Evolutionary conservation across 2,113 vertebrate genomes (phyloP), one percentile per base, ranked within the genome.

Genomic region (Azemiops feae): DNA sequence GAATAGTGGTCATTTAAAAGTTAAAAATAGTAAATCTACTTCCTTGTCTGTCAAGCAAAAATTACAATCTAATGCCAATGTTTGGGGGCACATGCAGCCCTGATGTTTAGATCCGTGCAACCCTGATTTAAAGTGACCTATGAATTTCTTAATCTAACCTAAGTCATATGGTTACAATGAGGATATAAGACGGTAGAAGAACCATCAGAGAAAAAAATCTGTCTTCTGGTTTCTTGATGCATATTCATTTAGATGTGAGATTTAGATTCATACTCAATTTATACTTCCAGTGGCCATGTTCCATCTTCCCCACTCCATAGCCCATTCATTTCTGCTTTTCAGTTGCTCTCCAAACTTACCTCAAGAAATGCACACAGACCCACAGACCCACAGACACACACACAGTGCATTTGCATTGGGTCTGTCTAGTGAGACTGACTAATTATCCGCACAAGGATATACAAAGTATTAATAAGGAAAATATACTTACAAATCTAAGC

Each of bases 401-500:
- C 57, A 94, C 0, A 0, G 92, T 91, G 92, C 93, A 85, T 91
- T 91, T 88, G 6, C 74, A 10, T 85, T 91, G 85, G n/a, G 52
- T 53, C 85, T 90, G 50, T 4, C 58, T 50, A 92, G 23, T 30
- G 92, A 93, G 18, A 22, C 55, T 88, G 85, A 85, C 7, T 92
- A 92, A 87, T 74, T 55, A 47, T 45, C 39, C 30, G 47, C 55
- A 92, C 27, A 93, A 92, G 95, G 95, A 96, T 91, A 86, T 81
- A 23, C 39, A 43, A 93, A 93, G 94, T 34, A 95, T 93, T 81
- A 74, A 74, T 89, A 55, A 0, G 50, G 95, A 86, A 81, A 96
- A 96, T 94, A 89, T 0, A 94, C 94, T 94, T 91, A 91, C 92
- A 96, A 96, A 94, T 94, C 91, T 96, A 97, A 94, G 91, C 88